Evolutionary conservation across 2,113 vertebrate species (phyloP).

Genomic region (Euleptes europaea): DNA sequence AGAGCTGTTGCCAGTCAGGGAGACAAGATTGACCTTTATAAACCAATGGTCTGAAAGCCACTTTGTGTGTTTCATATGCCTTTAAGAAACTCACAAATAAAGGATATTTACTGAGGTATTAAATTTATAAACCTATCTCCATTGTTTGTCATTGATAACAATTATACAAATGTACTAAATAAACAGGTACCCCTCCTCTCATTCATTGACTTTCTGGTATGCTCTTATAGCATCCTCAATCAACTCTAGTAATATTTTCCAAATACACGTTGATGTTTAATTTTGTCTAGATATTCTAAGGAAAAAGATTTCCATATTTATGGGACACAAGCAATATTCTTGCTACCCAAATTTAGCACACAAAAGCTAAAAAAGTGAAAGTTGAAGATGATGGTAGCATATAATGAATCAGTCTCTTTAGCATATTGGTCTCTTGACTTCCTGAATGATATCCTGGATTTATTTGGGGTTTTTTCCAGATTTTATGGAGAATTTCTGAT

Average conservation of each 20-base stretch:
- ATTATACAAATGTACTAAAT: neutral
- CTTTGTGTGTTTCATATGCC: too few relatives aligned
- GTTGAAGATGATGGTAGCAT: too few relatives aligned
- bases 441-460: too few relatives aligned
- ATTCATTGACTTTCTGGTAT: neutral
- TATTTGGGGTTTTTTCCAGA: too few relatives aligned
- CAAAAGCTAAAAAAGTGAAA: too few relatives aligned
- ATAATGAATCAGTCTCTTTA: too few relatives aligned
- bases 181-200: neutral
- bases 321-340: neutral
- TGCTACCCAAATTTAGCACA: neutral
- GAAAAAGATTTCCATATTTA: neutral
- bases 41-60: too few relatives aligned
- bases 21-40: too few relatives aligned
- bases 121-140: neutral
- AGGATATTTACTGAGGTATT: neutral
- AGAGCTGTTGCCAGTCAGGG: too few relatives aligned
- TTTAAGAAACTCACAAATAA: rapidly evolving
- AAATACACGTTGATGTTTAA: neutral
- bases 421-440: too few relatives aligned
- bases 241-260: neutral
- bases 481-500: neutral
- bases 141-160: too few relatives aligned
- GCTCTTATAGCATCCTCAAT: neutral
- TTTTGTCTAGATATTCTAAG: neutral